phyloP scores from a whole-genome alignment of 2,797 vertebrate genomes.

The Loriculus beryllinus region DNA sequence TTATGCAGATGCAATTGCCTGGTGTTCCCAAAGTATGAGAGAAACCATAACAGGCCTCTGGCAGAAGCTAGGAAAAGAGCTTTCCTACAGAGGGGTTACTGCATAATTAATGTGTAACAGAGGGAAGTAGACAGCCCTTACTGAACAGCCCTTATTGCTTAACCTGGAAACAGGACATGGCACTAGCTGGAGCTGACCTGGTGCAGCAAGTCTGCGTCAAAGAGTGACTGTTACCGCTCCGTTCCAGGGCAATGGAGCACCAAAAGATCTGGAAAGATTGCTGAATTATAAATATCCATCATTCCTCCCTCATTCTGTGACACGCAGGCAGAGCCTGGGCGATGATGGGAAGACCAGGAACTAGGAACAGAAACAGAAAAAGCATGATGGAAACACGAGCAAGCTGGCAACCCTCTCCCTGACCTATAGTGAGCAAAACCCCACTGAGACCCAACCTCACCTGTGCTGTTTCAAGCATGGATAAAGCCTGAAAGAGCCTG shows the following conservation, averaged over 20 bases:
- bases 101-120: background rate
- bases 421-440: background rate
- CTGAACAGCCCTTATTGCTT: background rate
- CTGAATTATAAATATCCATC: background rate
- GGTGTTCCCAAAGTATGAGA: background rate
- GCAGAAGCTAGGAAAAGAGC: background rate
- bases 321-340: background rate
- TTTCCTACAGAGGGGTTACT: background rate
- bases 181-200: background rate
- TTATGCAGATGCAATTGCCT: background rate
- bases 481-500: background rate
- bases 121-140: background rate
- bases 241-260: background rate
- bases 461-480: background rate
- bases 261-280: background rate
- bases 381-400: background rate
- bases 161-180: background rate
- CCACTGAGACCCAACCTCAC: background rate
- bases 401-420: background rate
- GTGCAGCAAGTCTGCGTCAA: background rate
- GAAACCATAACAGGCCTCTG: background rate
- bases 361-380: background rate
- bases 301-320: background rate
- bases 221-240: background rate
- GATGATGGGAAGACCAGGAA: background rate